Base-by-base conservation (phyloP, 2,113 vertebrate species). In the Mungos mungo region DNA sequence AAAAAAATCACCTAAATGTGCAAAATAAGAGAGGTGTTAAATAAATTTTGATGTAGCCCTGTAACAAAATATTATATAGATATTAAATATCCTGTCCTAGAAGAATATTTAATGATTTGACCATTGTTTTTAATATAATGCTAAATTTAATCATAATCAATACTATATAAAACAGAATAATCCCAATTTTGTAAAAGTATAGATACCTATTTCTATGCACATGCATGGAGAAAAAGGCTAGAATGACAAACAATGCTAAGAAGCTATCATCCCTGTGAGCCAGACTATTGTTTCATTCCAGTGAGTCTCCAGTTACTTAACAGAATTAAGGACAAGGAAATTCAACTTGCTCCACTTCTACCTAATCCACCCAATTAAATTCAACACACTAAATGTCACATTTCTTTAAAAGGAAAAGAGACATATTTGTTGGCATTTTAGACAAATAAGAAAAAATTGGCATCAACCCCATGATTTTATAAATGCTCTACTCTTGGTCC, bases 101-200 rank as follows among this genome's bases (percentile, higher is more conserved):
- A 95, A 94, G n/a, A 54, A 25, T 94, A 86, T 29, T 94, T 81
- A 68, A 45, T 57, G 13, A 90, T 31, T 82, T 94, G 6, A 2
- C 11, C 45, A 66, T 41, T 77, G 84, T 31, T 82, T 96, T 94
- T 16, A 38, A n/a, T 23, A n/a, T 69, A 86, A 76, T 68, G 35
- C n/a, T 68, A 93, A 88, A 23, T 54, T 86, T n/a, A 90, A 74
- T 82, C 38, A 86, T 33, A 88, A 96, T 92, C 1, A 83, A 92
- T 84, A 85, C 66, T 47, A 86, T 19, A 54, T 76, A 81, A 79
- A 92, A 77, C n/a, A 72, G 27, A 77, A 71, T 52, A 41, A 52
- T 72, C 65, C 14, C 52, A 90, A 29, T 80, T 45, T 85, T 90
- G 1, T 47, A 38, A 65, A 84, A 86, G 23, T 7, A 74, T 52